Percentiles rank a stretch among this genome's conserved stretches.
phyloP scores from a whole-genome alignment of 2,113 vertebrate species.

The Dipodomys ordii region DNA sequence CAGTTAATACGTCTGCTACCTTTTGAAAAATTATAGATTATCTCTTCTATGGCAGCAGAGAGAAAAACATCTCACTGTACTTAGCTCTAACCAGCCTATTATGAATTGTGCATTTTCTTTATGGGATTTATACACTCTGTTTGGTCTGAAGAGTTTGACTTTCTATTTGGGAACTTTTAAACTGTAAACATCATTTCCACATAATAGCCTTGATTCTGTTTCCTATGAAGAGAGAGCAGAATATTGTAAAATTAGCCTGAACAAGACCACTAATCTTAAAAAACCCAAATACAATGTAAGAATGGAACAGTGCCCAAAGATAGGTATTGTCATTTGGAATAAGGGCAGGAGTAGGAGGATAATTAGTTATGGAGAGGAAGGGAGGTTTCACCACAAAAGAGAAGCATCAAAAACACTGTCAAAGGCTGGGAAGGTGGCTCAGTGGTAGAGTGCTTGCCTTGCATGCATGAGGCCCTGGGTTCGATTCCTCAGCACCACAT shows the following conservation, averaged over 20 bases:
- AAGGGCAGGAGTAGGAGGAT: background rate
- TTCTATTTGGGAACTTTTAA: conserved; percentile 62
- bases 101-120: conserved; percentile 61
- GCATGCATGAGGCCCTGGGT: no score
- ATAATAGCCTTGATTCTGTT: conserved; percentile 55
- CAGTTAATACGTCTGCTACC: conserved; percentile 52
- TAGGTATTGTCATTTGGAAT: background rate
- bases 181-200: conserved; percentile 63
- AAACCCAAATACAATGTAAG: background rate
- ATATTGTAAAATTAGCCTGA: conserved; percentile 8
- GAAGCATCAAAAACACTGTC: no score
- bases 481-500: no score
- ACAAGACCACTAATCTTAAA: background rate
- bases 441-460: no score
- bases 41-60: conserved; percentile 31
- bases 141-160: conserved; percentile 49
- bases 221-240: conserved; percentile 12
- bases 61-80: background rate
- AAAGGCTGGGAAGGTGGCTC: no score
- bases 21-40: conserved; percentile 35
- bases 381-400: no score
- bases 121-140: conserved; percentile 60
- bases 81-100: conserved; percentile 31
- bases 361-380: background rate
- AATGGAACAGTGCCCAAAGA: background rate